These are phyloP conservation scores for Cerceris rybyensis DNA, from an alignment of 2,888 invertebrate species.

Conservation along the genomic window DNA sequence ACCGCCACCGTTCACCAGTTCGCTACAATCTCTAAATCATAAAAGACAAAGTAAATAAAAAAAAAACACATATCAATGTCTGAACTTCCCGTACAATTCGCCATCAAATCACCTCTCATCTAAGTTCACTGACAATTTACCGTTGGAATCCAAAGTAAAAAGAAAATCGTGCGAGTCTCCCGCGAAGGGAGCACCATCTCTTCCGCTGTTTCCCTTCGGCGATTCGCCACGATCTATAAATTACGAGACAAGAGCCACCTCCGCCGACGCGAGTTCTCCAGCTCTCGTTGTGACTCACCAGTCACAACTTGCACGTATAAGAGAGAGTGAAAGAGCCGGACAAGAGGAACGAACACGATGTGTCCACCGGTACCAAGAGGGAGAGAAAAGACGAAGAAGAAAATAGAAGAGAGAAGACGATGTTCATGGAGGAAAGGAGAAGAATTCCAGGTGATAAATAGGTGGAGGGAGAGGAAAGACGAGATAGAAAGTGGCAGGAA, in stretches of 20 bases:
- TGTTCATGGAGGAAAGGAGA: neutral
- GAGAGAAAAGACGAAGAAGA: too few relatives aligned
- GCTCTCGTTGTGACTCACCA: constrained; percentile 69
- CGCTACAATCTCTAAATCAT: constrained; percentile 78
- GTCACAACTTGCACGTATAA: constrained; percentile 52
- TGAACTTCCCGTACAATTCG: neutral
- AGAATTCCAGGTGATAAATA: neutral
- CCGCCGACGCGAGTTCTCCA: constrained; percentile 62
- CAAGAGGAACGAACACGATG: constrained; percentile 18
- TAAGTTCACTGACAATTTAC: neutral
- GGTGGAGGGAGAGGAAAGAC: neutral
- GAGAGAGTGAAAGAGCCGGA: constrained; percentile 38
- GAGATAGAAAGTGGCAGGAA: neutral
- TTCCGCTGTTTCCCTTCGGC: constrained; percentile 63
- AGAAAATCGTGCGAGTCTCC: constrained; percentile 19
- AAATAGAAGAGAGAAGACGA: constrained; percentile 2
- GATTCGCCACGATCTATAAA: constrained; percentile 78
- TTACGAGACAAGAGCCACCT: constrained; percentile 72
- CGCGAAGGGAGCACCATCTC: constrained; percentile 41
- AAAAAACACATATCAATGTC: neutral
- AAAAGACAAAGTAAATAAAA: constrained; percentile 43
- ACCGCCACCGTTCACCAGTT: constrained; percentile 67
- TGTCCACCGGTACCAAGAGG: neutral
- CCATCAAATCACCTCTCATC: too few relatives aligned
- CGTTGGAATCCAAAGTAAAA: constrained; percentile 18